Percentiles rank a stretch among this genome's conserved stretches.
These are phyloP conservation scores for Benthosema pterotum DNA, from an alignment of 2,797 vertebrate species.

Conservation along the genomic window DNA sequence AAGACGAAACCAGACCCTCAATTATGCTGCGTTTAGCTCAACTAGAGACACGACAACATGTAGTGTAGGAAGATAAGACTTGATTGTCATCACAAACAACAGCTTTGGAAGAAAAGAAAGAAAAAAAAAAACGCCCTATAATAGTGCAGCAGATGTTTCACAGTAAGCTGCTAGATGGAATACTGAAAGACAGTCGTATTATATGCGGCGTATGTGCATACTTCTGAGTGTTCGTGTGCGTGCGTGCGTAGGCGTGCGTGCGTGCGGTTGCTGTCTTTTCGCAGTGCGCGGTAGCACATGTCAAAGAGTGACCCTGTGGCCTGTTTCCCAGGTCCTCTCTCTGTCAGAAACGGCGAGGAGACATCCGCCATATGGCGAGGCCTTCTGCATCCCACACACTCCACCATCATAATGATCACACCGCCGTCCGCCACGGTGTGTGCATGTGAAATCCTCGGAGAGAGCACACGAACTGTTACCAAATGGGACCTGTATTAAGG, in stretches of 20 bases:
- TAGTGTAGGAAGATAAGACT: conserved; percentile 70
- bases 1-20: conserved; percentile 66
- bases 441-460: too few relatives aligned
- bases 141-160: conserved; percentile 54
- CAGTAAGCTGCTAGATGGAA: conserved; percentile 21
- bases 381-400: conserved; percentile 77
- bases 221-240: too few relatives aligned
- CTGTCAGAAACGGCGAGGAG: conserved; percentile 64
- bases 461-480: too few relatives aligned
- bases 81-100: conserved; percentile 61
- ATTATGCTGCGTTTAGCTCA: conserved; percentile 67
- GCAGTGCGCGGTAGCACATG: conserved; percentile 40
- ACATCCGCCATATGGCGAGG: conserved; percentile 81
- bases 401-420: conserved; percentile 75
- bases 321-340: conserved; percentile 50
- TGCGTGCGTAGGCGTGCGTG: conserved; percentile 8
- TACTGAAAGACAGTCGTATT: conserved; percentile 17
- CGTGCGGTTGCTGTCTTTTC: conserved; percentile 58
- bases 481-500: too few relatives aligned
- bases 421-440: conserved; percentile 27
- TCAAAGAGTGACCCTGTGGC: conserved; percentile 65
- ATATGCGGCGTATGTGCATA: too few relatives aligned
- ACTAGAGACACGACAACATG: conserved; percentile 69
- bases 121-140: conserved; percentile 45
- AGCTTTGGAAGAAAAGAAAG: conserved; percentile 15